Evolutionary conservation across 2,797 vertebrate species (phyloP).

Genomic region (Pteropus rufus): DNA sequence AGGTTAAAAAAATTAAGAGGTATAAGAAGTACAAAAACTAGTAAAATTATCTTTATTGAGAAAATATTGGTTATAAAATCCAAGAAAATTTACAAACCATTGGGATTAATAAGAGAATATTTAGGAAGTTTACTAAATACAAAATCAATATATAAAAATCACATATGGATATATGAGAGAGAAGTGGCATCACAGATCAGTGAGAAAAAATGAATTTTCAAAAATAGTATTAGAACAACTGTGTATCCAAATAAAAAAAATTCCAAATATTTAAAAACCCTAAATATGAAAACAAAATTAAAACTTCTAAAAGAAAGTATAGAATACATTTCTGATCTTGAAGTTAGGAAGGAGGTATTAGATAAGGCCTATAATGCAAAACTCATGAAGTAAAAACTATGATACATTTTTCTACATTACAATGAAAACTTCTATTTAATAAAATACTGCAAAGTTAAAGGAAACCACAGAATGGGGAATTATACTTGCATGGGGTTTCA

Average conservation of each 20-base stretch:
- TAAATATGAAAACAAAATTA: conserved; percentile 8
- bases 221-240: background rate
- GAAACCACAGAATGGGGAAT: background rate
- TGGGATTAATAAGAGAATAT: background rate
- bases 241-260: background rate
- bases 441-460: background rate
- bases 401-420: background rate
- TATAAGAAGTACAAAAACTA: background rate
- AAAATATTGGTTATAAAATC: background rate
- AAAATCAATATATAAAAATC: background rate
- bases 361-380: background rate
- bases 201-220: background rate
- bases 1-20: background rate
- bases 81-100: background rate
- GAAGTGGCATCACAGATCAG: background rate
- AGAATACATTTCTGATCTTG: background rate
- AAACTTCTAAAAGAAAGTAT: background rate
- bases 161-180: background rate
- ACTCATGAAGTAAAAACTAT: background rate
- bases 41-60: background rate
- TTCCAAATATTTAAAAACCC: background rate
- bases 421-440: background rate
- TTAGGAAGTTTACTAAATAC: background rate
- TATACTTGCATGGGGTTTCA: background rate
- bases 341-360: background rate